phyloP scores from a whole-genome alignment of 2,797 vertebrate species.

The Melopsittacus undulatus region DNA sequence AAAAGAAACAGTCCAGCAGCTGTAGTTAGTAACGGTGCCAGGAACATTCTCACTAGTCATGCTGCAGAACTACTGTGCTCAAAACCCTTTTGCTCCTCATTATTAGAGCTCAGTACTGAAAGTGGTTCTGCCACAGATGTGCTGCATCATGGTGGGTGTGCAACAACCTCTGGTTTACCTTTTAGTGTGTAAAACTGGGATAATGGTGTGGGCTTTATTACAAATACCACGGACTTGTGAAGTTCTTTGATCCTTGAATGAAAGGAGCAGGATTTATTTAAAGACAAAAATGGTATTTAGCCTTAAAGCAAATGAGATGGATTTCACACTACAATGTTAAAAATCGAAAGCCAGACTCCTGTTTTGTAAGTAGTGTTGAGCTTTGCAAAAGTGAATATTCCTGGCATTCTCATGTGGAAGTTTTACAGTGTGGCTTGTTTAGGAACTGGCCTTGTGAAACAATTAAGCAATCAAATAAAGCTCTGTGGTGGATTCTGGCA shows the following conservation, averaged over 20 bases:
- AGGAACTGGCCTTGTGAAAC: conserved; percentile 48
- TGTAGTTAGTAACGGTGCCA: not conserved
- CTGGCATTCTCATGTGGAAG: conserved; percentile 12
- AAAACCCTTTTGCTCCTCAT: not conserved
- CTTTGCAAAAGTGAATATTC: not conserved
- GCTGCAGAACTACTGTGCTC: conserved; percentile 36
- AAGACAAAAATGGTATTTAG: conserved; percentile 25
- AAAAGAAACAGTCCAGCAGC: not conserved
- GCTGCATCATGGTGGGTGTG: not conserved
- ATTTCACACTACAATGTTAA: not conserved
- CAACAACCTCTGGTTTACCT: not conserved
- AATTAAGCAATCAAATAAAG: conserved; percentile 65
- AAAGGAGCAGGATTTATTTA: conserved; percentile 15
- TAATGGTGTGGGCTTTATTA: not conserved
- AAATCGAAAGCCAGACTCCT: not conserved
- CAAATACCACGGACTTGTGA: not conserved
- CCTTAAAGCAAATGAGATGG: not conserved
- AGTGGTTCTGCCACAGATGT: conserved; percentile 17
- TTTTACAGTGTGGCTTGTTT: conserved; percentile 25
- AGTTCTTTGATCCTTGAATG: conserved; percentile 8
- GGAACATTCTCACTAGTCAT: conserved; percentile 53
- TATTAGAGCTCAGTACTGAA: not conserved
- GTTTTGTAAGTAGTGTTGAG: not conserved
- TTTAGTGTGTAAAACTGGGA: not conserved
- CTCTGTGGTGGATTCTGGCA: conserved; percentile 50